phyloP scores from a whole-genome alignment of 1,140 invertebrate species.

The Drosophila kanapiae region DNA sequence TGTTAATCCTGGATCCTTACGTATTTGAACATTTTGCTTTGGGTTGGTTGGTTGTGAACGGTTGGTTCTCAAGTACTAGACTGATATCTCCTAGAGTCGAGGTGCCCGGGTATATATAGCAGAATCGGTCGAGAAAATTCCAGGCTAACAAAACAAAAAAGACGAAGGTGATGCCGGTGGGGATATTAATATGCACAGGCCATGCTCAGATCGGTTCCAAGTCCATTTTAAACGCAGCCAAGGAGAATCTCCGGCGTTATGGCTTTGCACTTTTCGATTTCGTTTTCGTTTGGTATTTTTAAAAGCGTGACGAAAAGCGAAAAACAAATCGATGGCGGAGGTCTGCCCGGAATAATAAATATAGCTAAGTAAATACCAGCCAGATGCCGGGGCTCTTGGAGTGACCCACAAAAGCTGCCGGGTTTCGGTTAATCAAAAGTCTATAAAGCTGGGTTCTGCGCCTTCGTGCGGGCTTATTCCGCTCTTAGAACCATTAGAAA shows the following conservation, averaged over 20 bases:
- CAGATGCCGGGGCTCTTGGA: conserved; percentile 2
- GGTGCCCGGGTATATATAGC: conserved; percentile 56
- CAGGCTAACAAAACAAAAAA: conserved; percentile 45
- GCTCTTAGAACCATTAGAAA: conserved; percentile 37
- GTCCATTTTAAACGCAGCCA: conserved; percentile 62
- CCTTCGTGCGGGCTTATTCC: neutral
- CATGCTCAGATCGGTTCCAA: conserved; percentile 37
- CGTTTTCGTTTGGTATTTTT: conserved; percentile 66
- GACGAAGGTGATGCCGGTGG: conserved; percentile 45
- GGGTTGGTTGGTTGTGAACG: conserved; percentile 28
- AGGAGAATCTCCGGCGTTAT: conserved; percentile 69
- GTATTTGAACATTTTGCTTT: conserved; percentile 81
- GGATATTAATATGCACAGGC: conserved; percentile 60
- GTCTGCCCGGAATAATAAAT: conserved; percentile 52
- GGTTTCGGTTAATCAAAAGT: conserved; percentile 26
- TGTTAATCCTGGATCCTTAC: conserved; percentile 58
- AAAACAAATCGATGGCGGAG: conserved; percentile 48
- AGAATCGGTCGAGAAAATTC: conserved; percentile 29
- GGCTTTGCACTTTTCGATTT: conserved; percentile 75
- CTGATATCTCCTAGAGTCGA: conserved; percentile 65
- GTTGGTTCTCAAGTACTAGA: conserved; percentile 78
- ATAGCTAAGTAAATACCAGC: no score
- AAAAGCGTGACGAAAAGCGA: conserved; percentile 65
- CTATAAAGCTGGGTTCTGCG: conserved; percentile 61
- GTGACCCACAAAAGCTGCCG: conserved; percentile 35